These are phyloP conservation scores for Brachyhypopomus gauderio DNA, from an alignment of 2,113 vertebrate genomes.

Conservation along the genomic window DNA sequence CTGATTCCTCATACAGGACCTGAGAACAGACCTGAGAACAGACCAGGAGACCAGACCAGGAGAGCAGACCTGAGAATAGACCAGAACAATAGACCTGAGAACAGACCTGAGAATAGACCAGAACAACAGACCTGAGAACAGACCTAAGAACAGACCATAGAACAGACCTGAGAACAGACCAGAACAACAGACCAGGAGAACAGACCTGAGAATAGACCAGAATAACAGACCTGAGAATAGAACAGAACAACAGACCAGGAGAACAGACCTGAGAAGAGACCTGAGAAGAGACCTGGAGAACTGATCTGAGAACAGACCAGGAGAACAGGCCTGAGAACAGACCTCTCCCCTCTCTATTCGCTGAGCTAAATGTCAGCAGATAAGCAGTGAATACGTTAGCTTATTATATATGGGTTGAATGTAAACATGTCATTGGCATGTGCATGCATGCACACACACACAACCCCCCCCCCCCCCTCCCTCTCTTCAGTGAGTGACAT, in stretches of 20 bases:
- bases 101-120: no score
- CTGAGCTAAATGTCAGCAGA: slow-evolving; percentile 75
- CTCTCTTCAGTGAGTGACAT: slow-evolving; percentile 71
- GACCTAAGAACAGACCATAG: background rate
- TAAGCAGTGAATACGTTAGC: slow-evolving; percentile 74
- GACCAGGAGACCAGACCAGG: no score
- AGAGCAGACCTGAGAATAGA: no score
- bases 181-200: no score
- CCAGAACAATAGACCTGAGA: no score
- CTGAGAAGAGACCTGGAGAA: no score
- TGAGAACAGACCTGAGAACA: slow-evolving; percentile 22
- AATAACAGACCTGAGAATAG: slow-evolving; percentile 1
- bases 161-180: no score
- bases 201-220: no score
- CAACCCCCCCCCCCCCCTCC: background rate
- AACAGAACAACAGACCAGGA: no score
- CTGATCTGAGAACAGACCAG: no score
- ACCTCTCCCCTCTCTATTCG: slow-evolving; percentile 69
- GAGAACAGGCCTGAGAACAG: slow-evolving; percentile 58
- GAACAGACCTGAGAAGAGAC: no score
- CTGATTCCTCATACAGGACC: slow-evolving; percentile 64
- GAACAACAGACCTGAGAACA: slow-evolving; percentile 5
- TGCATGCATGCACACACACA: slow-evolving; percentile 42
- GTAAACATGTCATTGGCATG: slow-evolving; percentile 75
- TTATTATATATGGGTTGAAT: slow-evolving; percentile 67